Evolutionary conservation across 2,797 vertebrate species (phyloP).

Genomic region (Liasis olivaceus): DNA sequence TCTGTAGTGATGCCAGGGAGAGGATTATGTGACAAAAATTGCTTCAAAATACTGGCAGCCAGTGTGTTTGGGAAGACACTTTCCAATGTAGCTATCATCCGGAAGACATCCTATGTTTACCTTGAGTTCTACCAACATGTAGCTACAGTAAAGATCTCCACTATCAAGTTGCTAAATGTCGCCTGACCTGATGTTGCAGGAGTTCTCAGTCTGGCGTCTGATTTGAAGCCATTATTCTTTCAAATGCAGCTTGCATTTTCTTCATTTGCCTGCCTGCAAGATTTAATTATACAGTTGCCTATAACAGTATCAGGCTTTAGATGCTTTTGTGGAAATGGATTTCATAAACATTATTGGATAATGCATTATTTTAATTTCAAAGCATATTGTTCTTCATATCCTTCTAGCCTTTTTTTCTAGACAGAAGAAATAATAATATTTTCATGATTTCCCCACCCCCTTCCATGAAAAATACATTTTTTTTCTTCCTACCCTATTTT

Average conservation of each 20-base stretch:
- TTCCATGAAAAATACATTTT: neutral
- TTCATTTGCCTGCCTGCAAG: conserved; percentile 2
- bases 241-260: conserved; percentile 15
- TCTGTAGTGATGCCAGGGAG: neutral
- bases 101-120: neutral
- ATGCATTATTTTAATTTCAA: conserved; percentile 18
- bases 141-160: conserved; percentile 32
- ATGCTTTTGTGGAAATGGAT: neutral
- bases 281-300: neutral
- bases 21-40: neutral
- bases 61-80: neutral
- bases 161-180: neutral
- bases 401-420: neutral
- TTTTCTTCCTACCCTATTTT: neutral
- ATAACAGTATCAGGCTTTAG: conserved; percentile 2
- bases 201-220: neutral
- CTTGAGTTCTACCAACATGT: neutral
- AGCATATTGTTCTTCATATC: neutral
- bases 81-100: neutral
- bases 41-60: neutral
- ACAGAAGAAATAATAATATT: neutral
- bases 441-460: neutral
- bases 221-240: neutral
- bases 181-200: conserved; percentile 20
- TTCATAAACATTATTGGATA: conserved; percentile 8